A percentile compares a stretch with the other conserved stretches of the same genome.
These are phyloP conservation scores for Myiotriccus ornatus DNA, from an alignment of 2,797 vertebrate genomes.

Conservation along the genomic window DNA sequence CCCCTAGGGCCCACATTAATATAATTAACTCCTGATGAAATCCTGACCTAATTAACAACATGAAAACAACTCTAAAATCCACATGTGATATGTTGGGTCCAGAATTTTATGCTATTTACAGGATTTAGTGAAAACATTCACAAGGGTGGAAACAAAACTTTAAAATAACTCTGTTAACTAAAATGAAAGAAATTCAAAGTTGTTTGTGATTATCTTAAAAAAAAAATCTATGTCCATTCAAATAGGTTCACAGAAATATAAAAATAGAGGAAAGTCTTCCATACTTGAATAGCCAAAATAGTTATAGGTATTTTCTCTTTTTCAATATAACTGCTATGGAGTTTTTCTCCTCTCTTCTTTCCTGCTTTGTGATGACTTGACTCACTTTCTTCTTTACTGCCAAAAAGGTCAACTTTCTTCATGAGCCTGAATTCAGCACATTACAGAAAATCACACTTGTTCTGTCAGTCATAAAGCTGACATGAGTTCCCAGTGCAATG, in stretches of 20 bases:
- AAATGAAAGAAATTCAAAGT: background rate
- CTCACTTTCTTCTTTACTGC: background rate
- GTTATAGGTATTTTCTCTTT: background rate
- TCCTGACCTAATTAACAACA: background rate
- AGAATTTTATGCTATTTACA: background rate
- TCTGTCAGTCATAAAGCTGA: slow-evolving; percentile 14
- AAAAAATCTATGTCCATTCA: background rate
- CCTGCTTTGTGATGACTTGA: background rate
- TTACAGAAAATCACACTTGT: background rate
- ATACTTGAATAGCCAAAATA: background rate
- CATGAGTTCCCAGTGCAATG: background rate
- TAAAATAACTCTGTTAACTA: background rate
- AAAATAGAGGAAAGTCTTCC: background rate
- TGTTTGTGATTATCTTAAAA: background rate
- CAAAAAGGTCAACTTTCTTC: slow-evolving; percentile 17
- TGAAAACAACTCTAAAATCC: background rate
- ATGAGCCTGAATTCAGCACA: background rate
- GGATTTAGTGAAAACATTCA: background rate
- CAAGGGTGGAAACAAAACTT: background rate
- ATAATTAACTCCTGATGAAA: slow-evolving; percentile 7
- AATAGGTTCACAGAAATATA: background rate
- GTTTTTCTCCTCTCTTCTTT: background rate
- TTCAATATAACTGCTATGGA: background rate
- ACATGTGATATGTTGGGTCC: background rate
- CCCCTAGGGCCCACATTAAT: background rate